Conservation (phyloP, 64 coral and sea anemone genomes). For the Anthopleura sola region DNA sequence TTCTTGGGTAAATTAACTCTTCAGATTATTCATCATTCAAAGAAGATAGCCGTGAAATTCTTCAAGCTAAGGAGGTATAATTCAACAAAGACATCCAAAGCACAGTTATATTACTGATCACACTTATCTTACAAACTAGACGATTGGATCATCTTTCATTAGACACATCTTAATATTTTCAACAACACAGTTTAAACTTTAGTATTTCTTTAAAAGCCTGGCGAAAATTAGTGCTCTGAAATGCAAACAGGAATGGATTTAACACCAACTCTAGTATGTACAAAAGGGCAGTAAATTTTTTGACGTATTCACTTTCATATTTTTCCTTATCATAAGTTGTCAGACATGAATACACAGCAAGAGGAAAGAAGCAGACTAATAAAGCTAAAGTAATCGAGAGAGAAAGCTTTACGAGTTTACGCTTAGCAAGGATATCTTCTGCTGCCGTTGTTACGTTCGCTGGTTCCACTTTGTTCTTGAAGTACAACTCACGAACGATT, state of each 20-base stretch:
- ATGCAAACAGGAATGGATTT: conserved; percentile 29
- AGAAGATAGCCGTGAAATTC: too few species aligned
- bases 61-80: too few species aligned
- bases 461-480: conserved; percentile 7
- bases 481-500: conserved; percentile 25
- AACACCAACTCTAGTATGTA: neutral
- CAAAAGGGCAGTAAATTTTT: neutral
- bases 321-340: neutral
- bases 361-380: neutral
- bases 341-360: neutral
- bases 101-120: too few species aligned
- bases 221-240: conserved; percentile 31
- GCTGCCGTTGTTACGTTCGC: neutral
- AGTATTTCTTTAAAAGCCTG: conserved; percentile 15
- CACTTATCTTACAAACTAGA: too few species aligned
- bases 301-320: neutral
- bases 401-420: neutral
- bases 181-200: neutral
- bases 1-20: too few species aligned
- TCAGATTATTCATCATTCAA: too few species aligned
- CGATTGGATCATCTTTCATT: too few species aligned
- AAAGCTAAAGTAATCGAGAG: neutral
- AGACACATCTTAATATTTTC: too few species aligned
- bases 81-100: too few species aligned
- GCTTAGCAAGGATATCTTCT: neutral